A percentile compares a stretch with the other conserved stretches of the same genome.
Conservation (phyloP, 2,113 vertebrate species). For the Ploceus nigricollis region DNA sequence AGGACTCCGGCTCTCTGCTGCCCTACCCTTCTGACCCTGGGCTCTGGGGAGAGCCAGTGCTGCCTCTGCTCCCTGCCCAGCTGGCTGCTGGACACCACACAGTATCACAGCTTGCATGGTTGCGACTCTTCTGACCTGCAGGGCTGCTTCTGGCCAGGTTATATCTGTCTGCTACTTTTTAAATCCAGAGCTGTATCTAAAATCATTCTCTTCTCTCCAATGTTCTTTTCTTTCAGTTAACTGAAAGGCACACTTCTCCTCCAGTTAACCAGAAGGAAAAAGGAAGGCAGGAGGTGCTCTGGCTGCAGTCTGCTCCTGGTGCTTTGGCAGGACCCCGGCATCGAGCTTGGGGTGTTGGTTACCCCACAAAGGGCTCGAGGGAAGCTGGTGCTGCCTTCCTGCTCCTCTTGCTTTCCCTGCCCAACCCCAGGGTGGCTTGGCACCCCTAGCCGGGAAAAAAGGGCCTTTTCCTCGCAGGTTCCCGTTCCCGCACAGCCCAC, state of each 20-base stretch:
- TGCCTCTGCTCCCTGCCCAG: neutral
- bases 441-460: neutral
- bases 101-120: accelerated
- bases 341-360: neutral
- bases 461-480: neutral
- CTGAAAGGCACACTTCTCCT: neutral
- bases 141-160: neutral
- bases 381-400: neutral
- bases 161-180: neutral
- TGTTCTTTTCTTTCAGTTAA: neutral
- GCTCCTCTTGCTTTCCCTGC: neutral
- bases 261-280: neutral
- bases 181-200: neutral
- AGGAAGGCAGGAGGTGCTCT: neutral
- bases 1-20: neutral
- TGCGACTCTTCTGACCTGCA: neutral
- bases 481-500: accelerated
- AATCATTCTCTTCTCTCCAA: neutral
- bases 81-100: neutral
- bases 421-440: neutral
- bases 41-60: neutral
- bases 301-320: neutral
- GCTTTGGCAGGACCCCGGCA: accelerated
- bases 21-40: accelerated
- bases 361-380: neutral